These are phyloP conservation scores for Rhincodon typus DNA, from an alignment of 2,797 vertebrate genomes.

Conservation along the genomic window DNA sequence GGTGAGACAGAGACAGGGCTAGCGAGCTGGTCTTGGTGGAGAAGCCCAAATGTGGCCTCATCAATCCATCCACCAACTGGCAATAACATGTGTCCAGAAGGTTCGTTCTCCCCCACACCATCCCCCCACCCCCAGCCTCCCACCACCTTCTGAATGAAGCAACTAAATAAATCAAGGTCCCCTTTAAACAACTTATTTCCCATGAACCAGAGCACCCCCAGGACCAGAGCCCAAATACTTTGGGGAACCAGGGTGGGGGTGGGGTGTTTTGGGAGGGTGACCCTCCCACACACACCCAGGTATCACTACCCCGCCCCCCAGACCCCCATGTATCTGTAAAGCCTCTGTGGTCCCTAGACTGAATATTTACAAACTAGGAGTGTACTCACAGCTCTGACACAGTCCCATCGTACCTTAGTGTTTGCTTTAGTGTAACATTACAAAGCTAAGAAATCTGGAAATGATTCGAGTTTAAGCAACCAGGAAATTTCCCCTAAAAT, in stretches of 20 bases:
- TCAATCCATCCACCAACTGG: not conserved
- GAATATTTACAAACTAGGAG: conserved; percentile 14
- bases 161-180: not conserved
- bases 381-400: not conserved
- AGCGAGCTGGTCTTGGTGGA: not conserved
- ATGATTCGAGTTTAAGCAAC: conserved; percentile 14
- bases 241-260: not conserved
- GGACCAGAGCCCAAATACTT: not conserved
- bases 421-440: not conserved
- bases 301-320: too few species aligned
- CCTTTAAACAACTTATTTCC: not conserved
- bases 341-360: not conserved
- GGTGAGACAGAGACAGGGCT: too few species aligned
- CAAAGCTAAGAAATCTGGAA: not conserved
- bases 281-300: too few species aligned
- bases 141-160: not conserved
- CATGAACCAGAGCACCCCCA: not conserved
- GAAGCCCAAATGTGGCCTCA: not conserved
- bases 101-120: not conserved
- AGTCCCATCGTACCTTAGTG: not conserved
- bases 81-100: not conserved
- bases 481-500: conserved; percentile 15
- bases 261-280: too few species aligned
- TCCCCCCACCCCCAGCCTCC: too few species aligned
- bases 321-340: not conserved